A percentile compares a stretch with the other conserved stretches of the same genome.
These are phyloP conservation scores for Cladorhizidae sp. DNA, from an alignment of 37 sponge, comb jelly and placozoan genomes.

Conservation along the genomic window DNA sequence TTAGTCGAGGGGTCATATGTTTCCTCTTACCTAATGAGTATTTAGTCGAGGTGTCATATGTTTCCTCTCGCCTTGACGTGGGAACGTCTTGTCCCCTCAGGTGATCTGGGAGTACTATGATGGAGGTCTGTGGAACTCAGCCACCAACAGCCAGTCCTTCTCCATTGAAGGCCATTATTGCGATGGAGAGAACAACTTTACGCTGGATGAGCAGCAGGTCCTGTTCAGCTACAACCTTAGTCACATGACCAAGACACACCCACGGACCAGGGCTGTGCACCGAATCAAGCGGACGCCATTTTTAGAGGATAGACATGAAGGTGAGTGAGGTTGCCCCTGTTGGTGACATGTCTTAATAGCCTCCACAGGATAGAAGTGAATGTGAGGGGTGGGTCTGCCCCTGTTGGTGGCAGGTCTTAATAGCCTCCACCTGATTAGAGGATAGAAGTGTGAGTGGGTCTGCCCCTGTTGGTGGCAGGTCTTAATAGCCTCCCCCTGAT, in stretches of 20 bases:
- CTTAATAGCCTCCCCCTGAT: too few relatives aligned
- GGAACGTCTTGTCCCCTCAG: too few relatives aligned
- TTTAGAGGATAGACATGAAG: slow-evolving; percentile 65
- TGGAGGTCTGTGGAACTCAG: slow-evolving; percentile 72
- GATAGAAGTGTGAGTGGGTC: too few relatives aligned
- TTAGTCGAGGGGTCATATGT: too few relatives aligned
- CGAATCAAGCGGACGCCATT: slow-evolving; percentile 48
- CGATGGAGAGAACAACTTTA: slow-evolving; percentile 35
- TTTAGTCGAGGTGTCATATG: too few relatives aligned
- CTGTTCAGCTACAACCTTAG: slow-evolving; percentile 55
- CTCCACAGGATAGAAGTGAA: too few relatives aligned
- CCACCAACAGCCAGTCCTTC: slow-evolving; percentile 36
- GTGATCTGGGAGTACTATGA: slow-evolving; percentile 81
- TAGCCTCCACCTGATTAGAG: too few relatives aligned
- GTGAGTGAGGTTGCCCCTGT: slow-evolving; percentile 6
- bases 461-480: too few relatives aligned
- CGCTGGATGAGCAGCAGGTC: slow-evolving; percentile 38
- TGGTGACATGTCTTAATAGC: too few relatives aligned
- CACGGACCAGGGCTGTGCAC: slow-evolving; percentile 45
- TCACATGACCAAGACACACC: slow-evolving; percentile 46
- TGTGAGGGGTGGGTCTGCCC: too few relatives aligned
- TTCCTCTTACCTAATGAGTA: too few relatives aligned
- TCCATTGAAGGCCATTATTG: slow-evolving; percentile 54
- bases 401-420: too few relatives aligned
- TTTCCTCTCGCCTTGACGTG: not conserved